A percentile compares a stretch with the other conserved stretches of the same genome.
Evolutionary conservation across 1,140 invertebrate species (phyloP).

Genomic region (Trichonephila clavipes): DNA sequence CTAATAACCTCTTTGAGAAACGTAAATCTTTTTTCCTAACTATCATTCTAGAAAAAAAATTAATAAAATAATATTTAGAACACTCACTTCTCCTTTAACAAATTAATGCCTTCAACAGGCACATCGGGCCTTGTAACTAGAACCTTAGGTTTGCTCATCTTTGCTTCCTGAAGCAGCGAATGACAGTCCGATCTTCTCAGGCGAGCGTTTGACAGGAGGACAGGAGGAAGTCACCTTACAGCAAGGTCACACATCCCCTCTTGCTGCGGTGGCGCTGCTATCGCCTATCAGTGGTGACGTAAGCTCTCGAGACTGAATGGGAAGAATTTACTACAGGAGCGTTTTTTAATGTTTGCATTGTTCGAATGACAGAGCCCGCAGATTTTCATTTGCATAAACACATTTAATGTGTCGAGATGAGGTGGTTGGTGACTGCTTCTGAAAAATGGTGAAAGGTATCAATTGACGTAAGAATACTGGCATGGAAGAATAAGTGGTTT

Average conservation of each 20-base stretch:
- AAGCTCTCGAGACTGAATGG: neutral
- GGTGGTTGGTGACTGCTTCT: no score
- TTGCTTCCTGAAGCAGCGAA: neutral
- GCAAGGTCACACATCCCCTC: slow-evolving; percentile 51
- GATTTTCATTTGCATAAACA: neutral
- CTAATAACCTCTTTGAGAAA: neutral
- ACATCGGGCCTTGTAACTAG: slow-evolving; percentile 84
- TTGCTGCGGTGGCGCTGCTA: neutral
- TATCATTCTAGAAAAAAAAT: no score
- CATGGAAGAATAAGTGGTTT: no score
- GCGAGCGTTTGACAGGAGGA: slow-evolving; percentile 56
- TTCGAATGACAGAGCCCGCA: neutral
- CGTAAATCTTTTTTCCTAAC: neutral
- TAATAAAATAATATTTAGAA: neutral
- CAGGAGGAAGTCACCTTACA: slow-evolving; percentile 64
- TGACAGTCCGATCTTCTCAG: slow-evolving; percentile 29
- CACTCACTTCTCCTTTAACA: slow-evolving; percentile 84
- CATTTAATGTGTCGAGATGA: no score
- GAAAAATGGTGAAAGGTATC: no score
- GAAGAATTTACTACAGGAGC: neutral
- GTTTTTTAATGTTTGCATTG: neutral
- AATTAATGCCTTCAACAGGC: slow-evolving; percentile 82
- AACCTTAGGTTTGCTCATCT: slow-evolving; percentile 80
- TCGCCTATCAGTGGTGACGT: neutral
- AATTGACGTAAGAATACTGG: no score